phyloP scores from a whole-genome alignment of 2,888 invertebrate genomes.

The Sericinus montela region DNA sequence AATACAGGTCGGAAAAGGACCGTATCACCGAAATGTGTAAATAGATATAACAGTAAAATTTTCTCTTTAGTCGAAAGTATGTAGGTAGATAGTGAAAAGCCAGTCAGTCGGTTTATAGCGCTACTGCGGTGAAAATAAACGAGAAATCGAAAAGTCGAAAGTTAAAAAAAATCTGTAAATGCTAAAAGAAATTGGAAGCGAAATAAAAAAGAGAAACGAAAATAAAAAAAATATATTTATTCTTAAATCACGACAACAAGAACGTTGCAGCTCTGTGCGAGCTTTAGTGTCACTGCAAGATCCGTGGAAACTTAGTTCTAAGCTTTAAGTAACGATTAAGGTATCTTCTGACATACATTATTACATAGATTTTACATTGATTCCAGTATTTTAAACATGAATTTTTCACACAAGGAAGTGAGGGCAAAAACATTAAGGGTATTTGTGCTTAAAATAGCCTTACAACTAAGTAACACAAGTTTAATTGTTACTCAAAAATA shows the following conservation, averaged over 20 bases:
- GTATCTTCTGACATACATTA: background rate
- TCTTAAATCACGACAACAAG: conserved; percentile 5
- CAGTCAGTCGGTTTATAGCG: no score
- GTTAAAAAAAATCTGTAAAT: background rate
- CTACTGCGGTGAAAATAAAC: background rate
- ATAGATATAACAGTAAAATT: conserved; percentile 18
- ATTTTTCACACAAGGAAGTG: no score
- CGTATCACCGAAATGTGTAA: conserved; percentile 23
- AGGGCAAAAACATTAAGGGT: no score
- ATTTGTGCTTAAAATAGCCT: background rate
- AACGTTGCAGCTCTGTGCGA: conserved; percentile 8
- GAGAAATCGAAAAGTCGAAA: no score
- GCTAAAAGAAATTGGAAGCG: background rate
- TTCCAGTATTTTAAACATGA: background rate
- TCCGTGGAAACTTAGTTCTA: background rate
- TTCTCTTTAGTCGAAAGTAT: background rate
- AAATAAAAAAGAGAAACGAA: conserved; percentile 6
- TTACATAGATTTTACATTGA: background rate
- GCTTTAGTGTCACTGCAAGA: background rate
- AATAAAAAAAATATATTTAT: conserved; percentile 5
- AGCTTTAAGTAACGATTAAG: background rate
- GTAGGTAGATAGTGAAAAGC: no score
- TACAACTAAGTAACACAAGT: background rate
- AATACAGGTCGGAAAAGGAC: conserved; percentile 24
- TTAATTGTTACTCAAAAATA: no score